Evolutionary conservation across 2,113 vertebrate species (phyloP).

Genomic region (Phrynosoma blainvillii): DNA sequence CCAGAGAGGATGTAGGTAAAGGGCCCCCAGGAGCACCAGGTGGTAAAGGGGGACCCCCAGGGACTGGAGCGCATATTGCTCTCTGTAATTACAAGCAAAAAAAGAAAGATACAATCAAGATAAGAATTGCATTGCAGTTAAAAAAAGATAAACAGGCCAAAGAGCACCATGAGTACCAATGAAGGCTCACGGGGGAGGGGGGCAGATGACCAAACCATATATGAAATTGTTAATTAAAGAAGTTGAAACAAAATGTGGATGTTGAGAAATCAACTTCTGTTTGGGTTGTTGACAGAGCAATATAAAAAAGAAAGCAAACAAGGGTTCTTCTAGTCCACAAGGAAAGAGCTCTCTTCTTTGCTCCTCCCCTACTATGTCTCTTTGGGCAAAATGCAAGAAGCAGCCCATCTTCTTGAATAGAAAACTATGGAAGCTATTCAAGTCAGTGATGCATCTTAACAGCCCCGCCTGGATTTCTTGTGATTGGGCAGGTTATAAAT

Average conservation of each 20-base stretch:
- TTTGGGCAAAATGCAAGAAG: background rate
- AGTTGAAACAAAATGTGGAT: too few relatives aligned
- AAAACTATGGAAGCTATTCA: background rate
- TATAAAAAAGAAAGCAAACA: background rate
- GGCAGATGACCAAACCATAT: background rate
- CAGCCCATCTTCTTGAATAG: too few relatives aligned
- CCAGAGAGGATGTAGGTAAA: constrained; percentile 67
- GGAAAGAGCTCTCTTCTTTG: background rate
- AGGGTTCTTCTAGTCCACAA: background rate
- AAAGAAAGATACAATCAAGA: background rate
- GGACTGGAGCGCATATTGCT: constrained; percentile 79
- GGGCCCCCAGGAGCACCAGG: constrained; percentile 86
- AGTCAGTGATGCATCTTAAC: too few relatives aligned
- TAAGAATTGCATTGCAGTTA: background rate
- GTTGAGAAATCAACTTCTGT: too few relatives aligned
- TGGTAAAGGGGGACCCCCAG: constrained; percentile 77
- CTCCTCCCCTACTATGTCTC: background rate
- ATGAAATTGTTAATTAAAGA: background rate
- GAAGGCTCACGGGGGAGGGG: background rate
- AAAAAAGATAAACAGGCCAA: background rate
- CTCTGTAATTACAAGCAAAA: constrained; percentile 79
- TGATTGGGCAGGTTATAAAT: too few relatives aligned
- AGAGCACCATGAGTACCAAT: background rate
- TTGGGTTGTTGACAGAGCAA: background rate
- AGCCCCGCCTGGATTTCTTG: too few relatives aligned